These are phyloP conservation scores for Sciurus niger DNA, from an alignment of 2,113 vertebrate species.

Conservation along the genomic window DNA sequence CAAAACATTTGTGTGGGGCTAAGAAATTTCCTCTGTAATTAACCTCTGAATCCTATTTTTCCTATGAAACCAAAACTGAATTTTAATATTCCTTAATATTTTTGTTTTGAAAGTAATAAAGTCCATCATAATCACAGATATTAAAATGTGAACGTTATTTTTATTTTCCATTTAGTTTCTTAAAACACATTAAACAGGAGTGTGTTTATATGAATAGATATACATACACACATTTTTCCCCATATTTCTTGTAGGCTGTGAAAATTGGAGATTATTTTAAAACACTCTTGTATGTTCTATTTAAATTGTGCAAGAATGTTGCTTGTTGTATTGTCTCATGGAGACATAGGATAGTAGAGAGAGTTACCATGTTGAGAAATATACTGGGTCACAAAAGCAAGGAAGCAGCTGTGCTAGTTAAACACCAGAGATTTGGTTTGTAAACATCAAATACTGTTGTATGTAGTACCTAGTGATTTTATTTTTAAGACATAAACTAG, in stretches of 20 bases:
- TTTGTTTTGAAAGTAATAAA: neutral
- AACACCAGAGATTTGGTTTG: neutral
- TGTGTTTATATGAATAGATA: neutral
- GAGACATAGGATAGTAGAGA: neutral
- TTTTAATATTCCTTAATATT: conserved; percentile 23
- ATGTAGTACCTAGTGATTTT: neutral
- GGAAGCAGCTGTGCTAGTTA: neutral
- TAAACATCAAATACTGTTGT: neutral
- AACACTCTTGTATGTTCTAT: neutral
- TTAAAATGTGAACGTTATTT: neutral
- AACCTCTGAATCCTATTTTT: neutral
- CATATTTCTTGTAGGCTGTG: neutral
- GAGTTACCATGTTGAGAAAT: neutral
- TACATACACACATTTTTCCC: too few species aligned
- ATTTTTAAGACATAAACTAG: neutral
- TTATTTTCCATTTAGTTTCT: conserved; percentile 42
- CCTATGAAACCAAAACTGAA: neutral
- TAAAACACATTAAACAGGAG: conserved; percentile 16
- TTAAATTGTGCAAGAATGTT: neutral
- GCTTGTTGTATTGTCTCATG: neutral
- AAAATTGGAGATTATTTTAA: conserved; percentile 24
- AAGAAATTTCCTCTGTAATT: neutral
- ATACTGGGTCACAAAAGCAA: neutral
- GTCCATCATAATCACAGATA: neutral
- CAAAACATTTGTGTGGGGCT: neutral